Base-by-base conservation (phyloP, 2,797 vertebrate species). In the Oryzias sinensis region DNA sequence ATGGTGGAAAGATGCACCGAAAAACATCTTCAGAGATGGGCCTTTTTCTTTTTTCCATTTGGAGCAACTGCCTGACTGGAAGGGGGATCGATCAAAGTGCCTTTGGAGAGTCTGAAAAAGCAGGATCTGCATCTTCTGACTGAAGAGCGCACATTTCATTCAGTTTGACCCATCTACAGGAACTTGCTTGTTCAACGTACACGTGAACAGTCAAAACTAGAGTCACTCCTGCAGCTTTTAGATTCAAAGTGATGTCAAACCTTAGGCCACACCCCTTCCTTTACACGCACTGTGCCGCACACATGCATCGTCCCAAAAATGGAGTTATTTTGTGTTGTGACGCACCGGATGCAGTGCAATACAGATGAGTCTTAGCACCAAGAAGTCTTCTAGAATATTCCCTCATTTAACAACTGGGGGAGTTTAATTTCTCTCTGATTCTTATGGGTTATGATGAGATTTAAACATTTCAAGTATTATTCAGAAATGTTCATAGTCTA, bases 71-170 rank as follows among this genome's bases (percentile, higher is more conserved):
- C 49, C 62, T 67, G 62, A 70, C 58, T 77, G 66, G 65, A 75
- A 51, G 57, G 29, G 62, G 60, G 64, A 51, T 72, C 49, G 65
- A 71, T 69, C 69, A 62, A 87, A 89, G 88, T 90, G 89, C 88
- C 87, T 89, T 90, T 70, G 57, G 56, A 62, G 66, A 76, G 63
- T 53, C 5, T 43, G 56, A 53, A 68, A 41, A 43, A 56, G 54
- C 18, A 7, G 61, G 48, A 65, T 33, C 18, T 27, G 40, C 25
- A 52, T 44, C 41, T 55, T 49, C 14, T 27, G 57, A 68, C 15
- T 4, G 2, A 64, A 58, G 29, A 49, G 22, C 63, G 27, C 44
- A 50, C n/a, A 5, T 75, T 79, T 80, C 79, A 14, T 63, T 11
- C 33, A 37, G 63, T 61, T 27, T 27, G 56, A 62, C 42, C 55